Conservation (phyloP, 2,113 vertebrate species). For the Plestiodon gilberti region DNA sequence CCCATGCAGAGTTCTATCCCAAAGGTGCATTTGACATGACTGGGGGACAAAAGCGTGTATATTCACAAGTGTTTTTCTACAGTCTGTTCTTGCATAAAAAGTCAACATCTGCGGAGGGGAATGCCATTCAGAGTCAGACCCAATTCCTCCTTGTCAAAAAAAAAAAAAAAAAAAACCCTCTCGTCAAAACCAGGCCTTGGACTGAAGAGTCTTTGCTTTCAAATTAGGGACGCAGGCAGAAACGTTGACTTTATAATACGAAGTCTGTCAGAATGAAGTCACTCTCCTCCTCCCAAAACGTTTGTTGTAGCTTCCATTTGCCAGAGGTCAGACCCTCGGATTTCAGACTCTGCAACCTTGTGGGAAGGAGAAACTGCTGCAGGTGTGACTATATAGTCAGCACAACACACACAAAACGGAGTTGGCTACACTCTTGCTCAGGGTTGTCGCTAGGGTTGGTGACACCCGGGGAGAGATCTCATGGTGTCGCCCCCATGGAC, state of each 20-base stretch:
- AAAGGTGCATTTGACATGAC: background rate
- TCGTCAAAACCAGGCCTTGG: background rate
- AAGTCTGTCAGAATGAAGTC: background rate
- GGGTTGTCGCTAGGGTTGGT: too few relatives aligned
- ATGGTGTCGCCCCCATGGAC: too few relatives aligned
- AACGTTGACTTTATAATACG: background rate
- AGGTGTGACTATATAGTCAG: background rate
- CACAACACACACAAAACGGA: background rate
- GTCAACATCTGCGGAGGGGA: background rate
- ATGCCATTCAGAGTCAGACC: background rate
- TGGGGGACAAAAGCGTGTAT: background rate
- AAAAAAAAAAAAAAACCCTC: too few relatives aligned
- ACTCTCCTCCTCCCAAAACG: background rate
- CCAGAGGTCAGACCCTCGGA: background rate
- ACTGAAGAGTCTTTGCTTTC: background rate
- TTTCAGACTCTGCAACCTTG: background rate
- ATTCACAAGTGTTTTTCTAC: background rate
- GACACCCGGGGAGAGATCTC: too few relatives aligned
- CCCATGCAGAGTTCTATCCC: background rate
- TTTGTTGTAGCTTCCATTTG: background rate
- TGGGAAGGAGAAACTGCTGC: background rate
- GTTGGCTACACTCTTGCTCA: too few relatives aligned
- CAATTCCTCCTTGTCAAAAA: background rate
- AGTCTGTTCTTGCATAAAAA: background rate
- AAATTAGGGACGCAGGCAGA: background rate